Conservation (phyloP, 2,888 invertebrate species). For the Meganola albula region DNA sequence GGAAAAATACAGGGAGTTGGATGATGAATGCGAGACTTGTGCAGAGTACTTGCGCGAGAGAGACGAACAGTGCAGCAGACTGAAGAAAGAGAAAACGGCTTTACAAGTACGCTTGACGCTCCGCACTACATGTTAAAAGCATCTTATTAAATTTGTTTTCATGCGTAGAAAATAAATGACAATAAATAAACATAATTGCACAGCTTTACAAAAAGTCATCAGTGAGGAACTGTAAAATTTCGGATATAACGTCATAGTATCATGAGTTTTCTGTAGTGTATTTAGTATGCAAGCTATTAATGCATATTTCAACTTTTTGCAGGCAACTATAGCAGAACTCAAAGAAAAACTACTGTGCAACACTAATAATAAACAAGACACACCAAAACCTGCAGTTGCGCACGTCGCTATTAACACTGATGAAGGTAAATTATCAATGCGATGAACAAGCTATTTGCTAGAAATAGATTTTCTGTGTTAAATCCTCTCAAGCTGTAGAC, state of each 20-base stretch:
- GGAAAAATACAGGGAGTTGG: constrained; percentile 58
- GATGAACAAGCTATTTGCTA: no score
- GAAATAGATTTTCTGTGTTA: no score
- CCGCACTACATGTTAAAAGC: not conserved
- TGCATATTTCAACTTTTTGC: constrained; percentile 16
- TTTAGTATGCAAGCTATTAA: not conserved
- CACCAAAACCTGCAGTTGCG: constrained; percentile 28
- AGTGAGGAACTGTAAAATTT: no score
- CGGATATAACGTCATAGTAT: no score
- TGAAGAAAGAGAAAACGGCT: constrained; percentile 47
- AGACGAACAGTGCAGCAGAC: constrained; percentile 47
- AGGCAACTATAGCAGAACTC: constrained; percentile 44
- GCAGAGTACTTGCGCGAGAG: constrained; percentile 54
- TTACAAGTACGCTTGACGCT: constrained; percentile 42
- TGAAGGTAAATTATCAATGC: constrained; percentile 51
- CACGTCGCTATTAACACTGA: constrained; percentile 61
- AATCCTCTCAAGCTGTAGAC: no score
- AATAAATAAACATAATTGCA: no score
- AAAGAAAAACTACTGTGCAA: constrained; percentile 34
- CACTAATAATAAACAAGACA: constrained; percentile 22
- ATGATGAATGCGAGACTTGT: constrained; percentile 69
- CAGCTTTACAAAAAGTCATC: no score
- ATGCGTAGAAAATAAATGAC: no score
- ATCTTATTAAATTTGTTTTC: no score
- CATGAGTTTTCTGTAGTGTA: no score